Percentiles rank a stretch among this genome's conserved stretches.
phyloP scores from a whole-genome alignment of 2,113 vertebrate species.

The Leptosomus discolor region DNA sequence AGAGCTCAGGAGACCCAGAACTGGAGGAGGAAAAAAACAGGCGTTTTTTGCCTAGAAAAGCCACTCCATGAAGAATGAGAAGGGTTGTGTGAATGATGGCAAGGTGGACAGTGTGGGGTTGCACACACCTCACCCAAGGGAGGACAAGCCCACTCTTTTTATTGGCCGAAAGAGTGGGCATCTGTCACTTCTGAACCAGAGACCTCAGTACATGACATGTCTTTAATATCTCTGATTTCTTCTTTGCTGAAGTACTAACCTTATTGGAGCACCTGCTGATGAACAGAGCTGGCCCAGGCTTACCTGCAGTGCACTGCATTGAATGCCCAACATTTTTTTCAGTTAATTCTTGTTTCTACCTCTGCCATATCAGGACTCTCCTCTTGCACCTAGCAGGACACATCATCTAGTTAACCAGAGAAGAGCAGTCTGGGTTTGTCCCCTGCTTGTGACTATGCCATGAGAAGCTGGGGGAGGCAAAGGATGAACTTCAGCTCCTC shows the following conservation, averaged over 20 bases:
- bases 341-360: background rate
- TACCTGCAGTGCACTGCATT: background rate
- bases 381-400: background rate
- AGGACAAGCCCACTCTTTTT: background rate
- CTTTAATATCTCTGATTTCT: background rate
- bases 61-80: background rate
- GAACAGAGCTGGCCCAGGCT: background rate
- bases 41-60: background rate
- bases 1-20: background rate
- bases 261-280: background rate
- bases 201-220: background rate
- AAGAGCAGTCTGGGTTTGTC: background rate
- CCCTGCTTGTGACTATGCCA: background rate
- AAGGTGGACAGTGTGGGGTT: background rate
- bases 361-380: rapidly evolving
- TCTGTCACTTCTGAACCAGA: background rate
- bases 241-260: background rate
- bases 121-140: background rate
- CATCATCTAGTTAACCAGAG: background rate
- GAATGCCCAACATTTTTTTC: background rate
- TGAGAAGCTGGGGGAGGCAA: background rate
- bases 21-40: background rate
- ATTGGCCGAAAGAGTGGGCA: rapidly evolving
- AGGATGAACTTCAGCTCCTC: background rate
- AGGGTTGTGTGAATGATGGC: background rate